Conservation (phyloP, 2,888 invertebrate species). For the Melieria omissa region DNA sequence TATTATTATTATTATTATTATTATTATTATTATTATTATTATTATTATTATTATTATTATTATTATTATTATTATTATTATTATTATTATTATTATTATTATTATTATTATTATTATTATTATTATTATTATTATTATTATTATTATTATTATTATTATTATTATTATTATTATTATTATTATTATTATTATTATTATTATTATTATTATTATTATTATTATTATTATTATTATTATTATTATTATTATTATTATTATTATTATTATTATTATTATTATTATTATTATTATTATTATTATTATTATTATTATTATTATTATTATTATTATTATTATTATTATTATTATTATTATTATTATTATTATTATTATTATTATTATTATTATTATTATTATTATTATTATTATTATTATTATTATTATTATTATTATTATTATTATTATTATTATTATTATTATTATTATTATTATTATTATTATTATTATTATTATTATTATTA, state of each 20-base stretch:
- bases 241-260: conserved; percentile 4
- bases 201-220: conserved; percentile 4
- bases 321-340: conserved; percentile 4
- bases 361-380: conserved; percentile 4
- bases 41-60: conserved; percentile 4
- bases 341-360: conserved; percentile 4
- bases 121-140: conserved; percentile 4
- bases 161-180: conserved; percentile 4
- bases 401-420: conserved; percentile 4
- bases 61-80: conserved; percentile 4
- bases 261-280: conserved; percentile 4
- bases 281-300: conserved; percentile 4
- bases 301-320: conserved; percentile 4
- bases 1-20: conserved; percentile 4
- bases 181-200: conserved; percentile 4
- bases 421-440: conserved; percentile 4
- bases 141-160: conserved; percentile 4
- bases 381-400: conserved; percentile 4
- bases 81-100: conserved; percentile 4
- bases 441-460: conserved; percentile 4
- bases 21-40: conserved; percentile 4
- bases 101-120: conserved; percentile 4
- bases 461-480: conserved; percentile 4
- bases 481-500: conserved; percentile 4
- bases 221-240: conserved; percentile 4